A percentile compares a stretch with the other conserved stretches of the same genome.
These are phyloP conservation scores for Ctenomys sociabilis DNA, from an alignment of 2,113 vertebrate genomes.

Conservation along the genomic window DNA sequence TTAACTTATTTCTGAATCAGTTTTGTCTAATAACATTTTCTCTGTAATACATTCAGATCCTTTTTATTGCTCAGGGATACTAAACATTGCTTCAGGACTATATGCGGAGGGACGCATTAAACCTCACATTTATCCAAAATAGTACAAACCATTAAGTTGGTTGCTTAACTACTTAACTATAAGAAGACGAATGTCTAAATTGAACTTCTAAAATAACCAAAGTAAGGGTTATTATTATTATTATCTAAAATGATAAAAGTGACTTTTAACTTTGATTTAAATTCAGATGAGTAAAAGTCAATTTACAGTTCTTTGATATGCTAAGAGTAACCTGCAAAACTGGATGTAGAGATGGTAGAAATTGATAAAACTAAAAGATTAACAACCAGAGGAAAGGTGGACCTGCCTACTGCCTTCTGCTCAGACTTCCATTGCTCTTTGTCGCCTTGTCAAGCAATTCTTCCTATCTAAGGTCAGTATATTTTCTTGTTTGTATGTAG, in stretches of 20 bases:
- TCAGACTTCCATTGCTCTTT: not conserved
- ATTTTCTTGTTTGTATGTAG: not conserved
- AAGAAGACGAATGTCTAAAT: not conserved
- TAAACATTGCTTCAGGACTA: not conserved
- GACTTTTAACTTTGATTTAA: constrained; percentile 7
- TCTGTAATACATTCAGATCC: not conserved
- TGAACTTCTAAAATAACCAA: not conserved
- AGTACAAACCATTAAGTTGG: not conserved
- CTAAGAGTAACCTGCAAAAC: not conserved
- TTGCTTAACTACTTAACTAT: not conserved
- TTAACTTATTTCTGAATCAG: not conserved
- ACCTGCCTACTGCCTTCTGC: not conserved
- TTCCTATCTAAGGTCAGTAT: not conserved
- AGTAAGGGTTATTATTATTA: not conserved
- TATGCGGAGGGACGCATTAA: not conserved
- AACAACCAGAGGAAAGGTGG: not conserved
- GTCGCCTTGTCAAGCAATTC: not conserved
- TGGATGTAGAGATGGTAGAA: not conserved
- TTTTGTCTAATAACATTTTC: not conserved
- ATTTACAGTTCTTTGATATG: constrained; percentile 14
- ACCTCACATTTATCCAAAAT: not conserved
- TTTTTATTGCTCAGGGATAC: not conserved
- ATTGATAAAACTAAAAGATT: not conserved
- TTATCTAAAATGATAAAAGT: not conserved
- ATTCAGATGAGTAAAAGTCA: not conserved